Base-by-base conservation (phyloP, 2,113 vertebrate genomes). In the Electrona antarctica region DNA sequence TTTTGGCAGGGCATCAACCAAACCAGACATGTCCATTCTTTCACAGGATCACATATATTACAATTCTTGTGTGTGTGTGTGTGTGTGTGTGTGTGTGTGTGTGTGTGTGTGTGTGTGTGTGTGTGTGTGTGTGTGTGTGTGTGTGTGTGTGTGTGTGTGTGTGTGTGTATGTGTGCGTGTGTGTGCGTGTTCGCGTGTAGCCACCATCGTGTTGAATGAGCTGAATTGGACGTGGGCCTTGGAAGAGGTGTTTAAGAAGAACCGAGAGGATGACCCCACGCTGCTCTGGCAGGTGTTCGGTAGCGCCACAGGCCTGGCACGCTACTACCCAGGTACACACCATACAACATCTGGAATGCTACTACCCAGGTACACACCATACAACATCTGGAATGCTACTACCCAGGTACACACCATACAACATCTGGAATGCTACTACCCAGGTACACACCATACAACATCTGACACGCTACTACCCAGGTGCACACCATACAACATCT, bases 251-350 rank as follows among this genome's bases (percentile, higher is more conserved):
- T 99, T 99, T 87, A 96, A 94, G 87, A 87, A 90, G 79, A 99
- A 99, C 89, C 91, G 93, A 73, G 96, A 98, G 7, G 96, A 99
- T 69, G 98, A 99, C 70, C 97, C 97, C 3, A 96, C 96, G 0
- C 87, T 99, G 29, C 78, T 99, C 6, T 99, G 98, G 98, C 98
- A 99, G 89, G 95, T 98, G 80, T 99, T 98, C 66, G 98, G 98
- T 7, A 99, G 98, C 7, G 98, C 98, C 15, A 97, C 97, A 0
- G 98, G 98, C 73, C 93, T 99, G 7, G 97, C 98, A 54, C 95
- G 98, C 3, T 99, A 97, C 81, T 99, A 95, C 68, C 98, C 98
- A 93, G 97, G 98, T 99, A 93, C 90, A 21, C 28, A 2, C 9
- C 12, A 60, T 7, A 61, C 55, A 60, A 46, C 6, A 49, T 52